Base-by-base conservation (phyloP, 2,113 vertebrate species). In the Solea solea region DNA sequence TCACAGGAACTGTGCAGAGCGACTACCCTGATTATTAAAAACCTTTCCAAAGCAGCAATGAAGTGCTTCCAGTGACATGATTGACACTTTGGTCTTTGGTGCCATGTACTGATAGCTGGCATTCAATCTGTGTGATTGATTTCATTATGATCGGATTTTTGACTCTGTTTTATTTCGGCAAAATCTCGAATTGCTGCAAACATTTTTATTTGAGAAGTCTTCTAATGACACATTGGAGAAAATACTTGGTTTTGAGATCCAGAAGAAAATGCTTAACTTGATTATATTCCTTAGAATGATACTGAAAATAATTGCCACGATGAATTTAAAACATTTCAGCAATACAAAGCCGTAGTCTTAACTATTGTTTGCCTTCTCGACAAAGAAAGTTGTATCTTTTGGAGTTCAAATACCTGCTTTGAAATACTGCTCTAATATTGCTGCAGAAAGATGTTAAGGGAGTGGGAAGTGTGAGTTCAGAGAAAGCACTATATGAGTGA, bases 401-500 rank as follows among this genome's bases (percentile, higher is more conserved):
- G 12, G 61, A 13, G 54, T 78, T 58, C 28, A 80, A 75, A 74
- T 49, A 54, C 48, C 51, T 62, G 53, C 66, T 69, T 75, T 66
- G 65, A 86, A 77, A 69, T 65, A 59, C 46, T 16, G 71, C 46
- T 25, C 16, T 70, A 70, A 74, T 84, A 72, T 77, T 14, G 61
- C 76, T 50, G 63, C 58, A 46, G 68, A 53, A 25, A 27, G 53
- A 55, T 52, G 49, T 54, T 40, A 9, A 13, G 72, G 48, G 52
- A 86, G 57, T 28, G 62, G 60, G 50, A 59, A 59, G 56, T 64
- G 40, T 28, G 28, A 70, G 76, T 76, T 76, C 54, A 59, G 75
- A 74, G 64, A 74, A 57, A 76, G 69, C 61, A n/a, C 55, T 74
- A 41, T 69, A 66, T 46, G 59, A 49, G 45, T 82, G 76, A 85